phyloP scores from a whole-genome alignment of 2,113 vertebrate species.

The Pomatorhinus ruficollis region DNA sequence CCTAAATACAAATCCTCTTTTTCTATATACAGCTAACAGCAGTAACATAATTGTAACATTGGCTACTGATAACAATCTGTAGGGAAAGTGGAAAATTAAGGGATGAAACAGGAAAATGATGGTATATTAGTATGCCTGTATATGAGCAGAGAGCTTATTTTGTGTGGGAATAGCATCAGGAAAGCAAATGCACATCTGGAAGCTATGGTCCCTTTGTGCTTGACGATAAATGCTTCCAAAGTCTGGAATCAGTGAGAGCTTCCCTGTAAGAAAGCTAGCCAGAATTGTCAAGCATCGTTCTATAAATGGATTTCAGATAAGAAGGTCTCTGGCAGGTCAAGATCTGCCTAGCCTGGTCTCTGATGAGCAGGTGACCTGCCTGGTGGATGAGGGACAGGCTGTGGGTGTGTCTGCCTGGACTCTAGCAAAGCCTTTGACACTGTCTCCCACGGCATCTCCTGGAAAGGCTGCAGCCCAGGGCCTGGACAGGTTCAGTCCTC shows the following conservation, averaged over 20 bases:
- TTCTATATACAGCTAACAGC: not conserved
- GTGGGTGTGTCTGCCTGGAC: not conserved
- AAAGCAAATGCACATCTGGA: not conserved
- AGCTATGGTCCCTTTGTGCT: not conserved
- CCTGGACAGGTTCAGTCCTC: not conserved
- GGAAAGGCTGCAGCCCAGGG: not conserved
- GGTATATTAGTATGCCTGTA: not conserved
- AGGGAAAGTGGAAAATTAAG: not conserved
- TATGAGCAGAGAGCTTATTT: not conserved
- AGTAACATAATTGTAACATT: not conserved
- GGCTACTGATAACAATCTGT: not conserved
- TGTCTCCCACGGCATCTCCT: rapidly evolving
- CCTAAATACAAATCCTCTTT: not conserved
- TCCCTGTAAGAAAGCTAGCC: not conserved
- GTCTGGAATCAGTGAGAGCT: not conserved
- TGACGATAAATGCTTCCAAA: not conserved
- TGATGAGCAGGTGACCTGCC: not conserved
- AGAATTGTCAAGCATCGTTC: not conserved
- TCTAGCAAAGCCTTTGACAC: not conserved
- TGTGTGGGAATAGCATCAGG: not conserved
- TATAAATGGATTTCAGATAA: not conserved
- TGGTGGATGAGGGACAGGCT: not conserved
- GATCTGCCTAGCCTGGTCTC: too few relatives aligned
- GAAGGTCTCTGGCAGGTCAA: not conserved
- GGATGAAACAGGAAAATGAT: not conserved